Base-by-base conservation (phyloP, 2,888 invertebrate species). In the Trilocha varians region DNA sequence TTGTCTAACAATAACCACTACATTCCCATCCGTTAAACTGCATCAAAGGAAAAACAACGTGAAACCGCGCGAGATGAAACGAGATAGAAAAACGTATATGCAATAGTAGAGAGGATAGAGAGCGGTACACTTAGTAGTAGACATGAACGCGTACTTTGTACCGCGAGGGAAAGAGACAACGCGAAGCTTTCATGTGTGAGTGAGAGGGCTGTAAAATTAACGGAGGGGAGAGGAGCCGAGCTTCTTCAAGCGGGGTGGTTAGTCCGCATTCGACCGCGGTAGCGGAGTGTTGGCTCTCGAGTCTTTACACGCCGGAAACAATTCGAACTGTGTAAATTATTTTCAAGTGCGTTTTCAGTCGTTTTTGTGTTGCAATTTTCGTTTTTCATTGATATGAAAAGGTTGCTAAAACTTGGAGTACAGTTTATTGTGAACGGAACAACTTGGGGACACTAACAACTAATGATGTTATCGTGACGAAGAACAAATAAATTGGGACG, bases 1-100 rank as follows among this genome's bases (percentile, higher is more conserved):
- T 85, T 85, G 78, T 85, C 85, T 85, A 83, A 83, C 84, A 82
- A 83, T 82, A 83, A 83, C 83, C 80, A 83, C 83, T 79, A 83
- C 83, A 83, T 84, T 84, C 80, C 76, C 78, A 80, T 83, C 84
- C 82, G 78, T 79, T 83, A 82, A 85, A 83, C 80, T 85, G 85
- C 85, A 85, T 83, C 82, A 79, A 25, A 77, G 82, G 80, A 84
- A 83, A 84, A 85, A 82, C 79, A 82, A 83, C 82, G 77, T 77
- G 68, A 79, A 82, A 78, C 79, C 73, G 70, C 82, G 78, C 71
- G 78, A 82, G 85, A 84, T 84, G 76, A 84, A 85, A 85, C 82
- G 85, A 83, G 85, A 85, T 85, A 79, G 85, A 85, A 78, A 76
- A 84, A 82, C 82, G 78, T 85, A 85, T 76, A 85, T 84, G 85